Evolutionary conservation across 2,113 vertebrate genomes (phyloP).

Genomic region (Malurus elegans): DNA sequence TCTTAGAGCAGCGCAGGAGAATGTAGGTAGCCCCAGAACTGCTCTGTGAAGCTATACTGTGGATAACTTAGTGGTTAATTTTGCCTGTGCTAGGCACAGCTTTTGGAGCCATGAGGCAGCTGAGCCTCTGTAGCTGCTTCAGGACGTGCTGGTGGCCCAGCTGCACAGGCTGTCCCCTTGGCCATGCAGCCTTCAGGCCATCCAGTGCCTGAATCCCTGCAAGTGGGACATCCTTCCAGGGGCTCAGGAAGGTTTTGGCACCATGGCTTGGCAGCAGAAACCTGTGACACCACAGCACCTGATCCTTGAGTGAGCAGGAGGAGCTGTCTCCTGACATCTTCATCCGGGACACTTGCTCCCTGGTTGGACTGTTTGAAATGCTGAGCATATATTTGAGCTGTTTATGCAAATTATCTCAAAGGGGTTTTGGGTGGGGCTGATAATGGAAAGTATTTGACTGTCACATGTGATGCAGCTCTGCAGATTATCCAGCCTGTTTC

Average conservation of each 20-base stretch:
- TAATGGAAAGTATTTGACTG: not conserved
- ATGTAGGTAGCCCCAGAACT: not conserved
- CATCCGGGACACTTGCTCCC: not conserved
- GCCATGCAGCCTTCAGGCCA: not conserved
- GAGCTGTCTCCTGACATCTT: not conserved
- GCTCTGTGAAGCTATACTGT: not conserved
- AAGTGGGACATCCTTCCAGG: fast-evolving
- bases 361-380: not conserved
- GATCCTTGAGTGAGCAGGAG: not conserved
- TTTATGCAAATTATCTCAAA: not conserved
- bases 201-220: fast-evolving
- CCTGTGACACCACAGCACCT: not conserved
- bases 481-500: not conserved
- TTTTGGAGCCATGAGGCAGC: not conserved
- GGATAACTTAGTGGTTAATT: not conserved
- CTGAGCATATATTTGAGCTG: not conserved
- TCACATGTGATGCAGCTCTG: not conserved
- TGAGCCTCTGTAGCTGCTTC: not conserved
- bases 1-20: not conserved
- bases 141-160: not conserved
- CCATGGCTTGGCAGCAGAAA: not conserved
- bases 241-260: not conserved
- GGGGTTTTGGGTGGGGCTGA: not conserved
- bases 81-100: not conserved
- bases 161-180: not conserved